A percentile compares a stretch with the other conserved stretches of the same genome.
Evolutionary conservation across 2,113 vertebrate genomes (phyloP).

Genomic region (Lepus americanus): DNA sequence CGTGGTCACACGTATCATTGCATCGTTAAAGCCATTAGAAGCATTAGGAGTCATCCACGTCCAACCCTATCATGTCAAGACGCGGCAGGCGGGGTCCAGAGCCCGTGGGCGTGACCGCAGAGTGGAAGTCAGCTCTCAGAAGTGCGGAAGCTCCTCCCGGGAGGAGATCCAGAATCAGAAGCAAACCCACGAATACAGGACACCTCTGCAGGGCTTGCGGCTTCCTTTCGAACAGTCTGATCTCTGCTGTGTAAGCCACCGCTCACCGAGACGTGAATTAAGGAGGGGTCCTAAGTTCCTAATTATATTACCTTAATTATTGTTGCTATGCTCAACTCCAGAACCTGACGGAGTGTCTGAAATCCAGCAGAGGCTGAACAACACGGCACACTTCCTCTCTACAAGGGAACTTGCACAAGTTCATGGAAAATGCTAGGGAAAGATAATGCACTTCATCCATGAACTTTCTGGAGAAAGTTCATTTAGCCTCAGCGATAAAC

Average conservation of each 20-base stretch:
- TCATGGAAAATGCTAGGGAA: no score
- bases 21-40: constrained; percentile 49
- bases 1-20: constrained; percentile 46
- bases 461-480: no score
- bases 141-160: not conserved
- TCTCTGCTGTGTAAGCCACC: constrained; percentile 20
- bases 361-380: not conserved
- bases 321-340: not conserved
- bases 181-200: constrained; percentile 31
- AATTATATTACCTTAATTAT: constrained; percentile 45
- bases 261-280: not conserved
- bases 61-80: constrained; percentile 64
- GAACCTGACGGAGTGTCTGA: constrained; percentile 26
- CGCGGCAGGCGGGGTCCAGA: not conserved
- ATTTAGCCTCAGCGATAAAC: not conserved
- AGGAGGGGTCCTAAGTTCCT: constrained; percentile 1
- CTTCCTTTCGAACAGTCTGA: not conserved
- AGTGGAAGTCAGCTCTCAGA: constrained; percentile 18
- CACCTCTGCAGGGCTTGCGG: not conserved
- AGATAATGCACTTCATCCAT: no score
- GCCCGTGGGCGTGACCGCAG: not conserved
- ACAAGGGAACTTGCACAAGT: no score
- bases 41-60: constrained; percentile 6
- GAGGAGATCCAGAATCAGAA: constrained; percentile 55
- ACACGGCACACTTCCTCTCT: not conserved